These are phyloP conservation scores for Clytia hemisphaerica DNA, from an alignment of 30 jellyfish, hydroid and myxozoan species.

Conservation along the genomic window DNA sequence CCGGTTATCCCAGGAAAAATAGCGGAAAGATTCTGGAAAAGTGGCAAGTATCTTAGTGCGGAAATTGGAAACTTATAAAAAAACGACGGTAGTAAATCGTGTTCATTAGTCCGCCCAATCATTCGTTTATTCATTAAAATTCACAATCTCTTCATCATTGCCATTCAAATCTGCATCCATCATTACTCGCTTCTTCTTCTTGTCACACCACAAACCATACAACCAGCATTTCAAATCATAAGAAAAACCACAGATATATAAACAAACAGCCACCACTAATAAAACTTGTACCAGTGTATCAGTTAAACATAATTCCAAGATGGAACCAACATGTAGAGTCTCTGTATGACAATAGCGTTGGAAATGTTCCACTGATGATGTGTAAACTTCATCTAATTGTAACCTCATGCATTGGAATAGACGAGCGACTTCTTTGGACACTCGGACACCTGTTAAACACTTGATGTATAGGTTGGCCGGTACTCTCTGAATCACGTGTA, in stretches of 20 bases:
- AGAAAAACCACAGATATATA: conserved; percentile 10
- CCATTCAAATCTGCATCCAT: too few relatives aligned
- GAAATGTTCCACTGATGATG: background rate
- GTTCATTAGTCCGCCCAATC: too few relatives aligned
- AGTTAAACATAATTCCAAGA: background rate
- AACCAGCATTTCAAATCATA: too few relatives aligned
- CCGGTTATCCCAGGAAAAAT: background rate
- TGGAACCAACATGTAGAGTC: conserved; percentile 9
- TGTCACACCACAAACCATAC: too few relatives aligned
- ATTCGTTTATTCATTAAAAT: too few relatives aligned
- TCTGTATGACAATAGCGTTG: conserved; percentile 15
- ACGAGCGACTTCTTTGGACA: background rate
- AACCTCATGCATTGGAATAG: background rate
- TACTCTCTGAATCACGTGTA: background rate
- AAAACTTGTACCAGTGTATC: background rate
- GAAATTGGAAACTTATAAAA: too few relatives aligned
- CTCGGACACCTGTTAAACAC: background rate
- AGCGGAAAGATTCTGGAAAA: background rate
- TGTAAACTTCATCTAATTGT: conserved; percentile 1
- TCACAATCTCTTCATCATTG: too few relatives aligned
- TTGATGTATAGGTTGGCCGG: conserved; percentile 5
- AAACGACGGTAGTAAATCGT: too few relatives aligned
- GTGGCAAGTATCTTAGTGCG: conserved; percentile 19
- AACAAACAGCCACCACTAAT: background rate
- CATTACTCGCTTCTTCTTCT: too few relatives aligned